Percentiles rank a stretch among this genome's conserved stretches.
Evolutionary conservation across 1,140 invertebrate genomes (phyloP).

Genomic region (Meloidogyne exigua): DNA sequence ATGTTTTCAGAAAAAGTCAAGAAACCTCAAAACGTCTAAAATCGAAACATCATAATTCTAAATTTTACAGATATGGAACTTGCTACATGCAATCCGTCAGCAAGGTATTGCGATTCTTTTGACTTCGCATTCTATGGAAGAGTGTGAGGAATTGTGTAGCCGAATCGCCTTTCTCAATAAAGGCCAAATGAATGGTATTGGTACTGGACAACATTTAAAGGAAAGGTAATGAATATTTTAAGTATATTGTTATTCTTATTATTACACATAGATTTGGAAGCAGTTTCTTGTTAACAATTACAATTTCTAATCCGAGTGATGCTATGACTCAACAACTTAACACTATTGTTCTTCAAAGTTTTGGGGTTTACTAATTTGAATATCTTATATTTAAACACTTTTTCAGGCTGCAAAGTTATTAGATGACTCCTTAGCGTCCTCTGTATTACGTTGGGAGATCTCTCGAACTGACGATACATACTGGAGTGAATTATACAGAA

Average conservation of each 20-base stretch:
- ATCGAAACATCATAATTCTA: too few relatives aligned
- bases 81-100: conserved; percentile 53
- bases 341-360: conserved; percentile 28
- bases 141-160: conserved; percentile 66
- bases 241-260: neutral
- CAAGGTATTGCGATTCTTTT: conserved; percentile 49
- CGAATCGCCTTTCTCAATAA: conserved; percentile 82
- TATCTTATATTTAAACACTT: neutral
- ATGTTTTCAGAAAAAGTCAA: too few relatives aligned
- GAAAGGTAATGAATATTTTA: conserved; percentile 35
- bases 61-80: too few relatives aligned
- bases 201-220: conserved; percentile 73
- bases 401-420: conserved; percentile 31
- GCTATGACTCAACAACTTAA: conserved; percentile 20
- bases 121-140: conserved; percentile 64
- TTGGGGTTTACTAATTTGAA: conserved; percentile 36
- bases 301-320: conserved; percentile 37
- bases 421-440: conserved; percentile 27
- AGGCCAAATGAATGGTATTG: conserved; percentile 75
- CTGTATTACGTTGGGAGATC: conserved; percentile 44
- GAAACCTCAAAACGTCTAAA: too few relatives aligned
- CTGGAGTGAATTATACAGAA: conserved; percentile 39
- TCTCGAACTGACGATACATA: conserved; percentile 17
- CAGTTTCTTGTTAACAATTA: conserved; percentile 45
- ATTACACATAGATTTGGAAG: conserved; percentile 40